Evolutionary conservation across 2,888 invertebrate genomes (phyloP).

Genomic region (Myopa testacea): DNA sequence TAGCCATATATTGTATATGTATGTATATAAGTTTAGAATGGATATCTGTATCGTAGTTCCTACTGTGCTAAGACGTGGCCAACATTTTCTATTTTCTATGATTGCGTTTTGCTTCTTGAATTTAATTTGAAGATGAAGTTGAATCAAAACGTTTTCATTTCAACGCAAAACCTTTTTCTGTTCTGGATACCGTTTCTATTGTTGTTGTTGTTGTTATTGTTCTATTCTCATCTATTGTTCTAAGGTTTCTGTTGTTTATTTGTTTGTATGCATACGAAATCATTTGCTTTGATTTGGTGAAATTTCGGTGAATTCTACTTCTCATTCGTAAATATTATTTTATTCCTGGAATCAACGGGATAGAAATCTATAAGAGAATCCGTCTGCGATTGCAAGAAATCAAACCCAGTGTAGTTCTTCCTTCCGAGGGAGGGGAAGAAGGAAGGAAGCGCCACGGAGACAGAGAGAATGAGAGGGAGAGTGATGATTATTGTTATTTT

Average conservation of each 20-base stretch:
- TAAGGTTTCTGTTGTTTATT: constrained; percentile 14
- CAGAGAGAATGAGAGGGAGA: not conserved
- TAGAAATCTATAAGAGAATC: no score
- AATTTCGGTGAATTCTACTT: constrained; percentile 14
- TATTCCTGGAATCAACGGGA: no score
- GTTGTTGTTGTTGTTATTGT: constrained; percentile 20
- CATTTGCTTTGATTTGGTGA: constrained; percentile 28
- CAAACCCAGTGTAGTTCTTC: constrained; percentile 1
- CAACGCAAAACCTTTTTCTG: constrained; percentile 25
- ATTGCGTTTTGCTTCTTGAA: not conserved
- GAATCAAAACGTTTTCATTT: constrained; percentile 22
- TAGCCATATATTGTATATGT: no score
- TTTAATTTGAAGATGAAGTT: not conserved
- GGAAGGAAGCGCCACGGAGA: not conserved
- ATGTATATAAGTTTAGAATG: constrained; percentile 9
- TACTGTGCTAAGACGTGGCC: constrained; percentile 7
- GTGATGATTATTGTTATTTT: constrained; percentile 31
- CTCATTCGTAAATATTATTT: not conserved
- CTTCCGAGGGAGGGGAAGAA: not conserved
- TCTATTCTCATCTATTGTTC: constrained; percentile 7
- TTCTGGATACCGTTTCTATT: not conserved
- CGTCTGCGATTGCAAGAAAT: no score
- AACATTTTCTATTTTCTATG: constrained; percentile 1
- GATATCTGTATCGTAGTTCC: not conserved
- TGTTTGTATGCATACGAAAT: not conserved